phyloP scores from a whole-genome alignment of 2,888 invertebrate genomes.

The Campoplex nolae region DNA sequence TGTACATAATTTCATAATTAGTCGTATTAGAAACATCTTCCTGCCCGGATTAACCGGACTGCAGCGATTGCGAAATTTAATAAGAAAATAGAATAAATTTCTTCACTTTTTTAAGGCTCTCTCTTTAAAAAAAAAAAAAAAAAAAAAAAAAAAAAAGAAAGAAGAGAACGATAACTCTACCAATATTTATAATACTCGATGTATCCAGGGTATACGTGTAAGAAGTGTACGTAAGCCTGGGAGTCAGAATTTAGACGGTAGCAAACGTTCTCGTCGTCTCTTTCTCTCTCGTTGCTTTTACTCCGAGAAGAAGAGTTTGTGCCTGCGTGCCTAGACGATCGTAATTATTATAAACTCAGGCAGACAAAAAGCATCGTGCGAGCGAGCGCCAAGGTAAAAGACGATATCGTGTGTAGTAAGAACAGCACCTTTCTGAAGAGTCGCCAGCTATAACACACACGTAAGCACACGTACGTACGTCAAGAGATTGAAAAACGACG shows the following conservation, averaged over 20 bases:
- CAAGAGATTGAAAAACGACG: constrained; percentile 31
- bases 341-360: constrained; percentile 71
- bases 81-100: neutral
- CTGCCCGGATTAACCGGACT: neutral
- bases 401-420: constrained; percentile 56
- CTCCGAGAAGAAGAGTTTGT: constrained; percentile 35
- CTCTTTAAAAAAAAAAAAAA: too few species aligned
- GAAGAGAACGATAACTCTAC: neutral
- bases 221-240: constrained; percentile 11
- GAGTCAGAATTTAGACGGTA: constrained; percentile 29
- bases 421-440: constrained; percentile 39
- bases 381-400: constrained; percentile 64
- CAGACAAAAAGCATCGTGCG: constrained; percentile 71
- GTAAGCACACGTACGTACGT: neutral
- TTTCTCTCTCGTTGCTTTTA: constrained; percentile 44
- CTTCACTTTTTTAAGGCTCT: neutral
- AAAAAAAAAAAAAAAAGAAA: neutral
- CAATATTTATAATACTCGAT: constrained; percentile 26
- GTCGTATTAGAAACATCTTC: neutral
- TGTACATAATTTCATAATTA: neutral
- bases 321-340: constrained; percentile 73
- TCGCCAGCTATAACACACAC: constrained; percentile 40
- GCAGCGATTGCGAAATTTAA: neutral
- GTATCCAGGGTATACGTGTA: constrained; percentile 21
- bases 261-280: constrained; percentile 53